Evolutionary conservation across 2,888 invertebrate species (phyloP).

Genomic region (Agonopterix heracliana): DNA sequence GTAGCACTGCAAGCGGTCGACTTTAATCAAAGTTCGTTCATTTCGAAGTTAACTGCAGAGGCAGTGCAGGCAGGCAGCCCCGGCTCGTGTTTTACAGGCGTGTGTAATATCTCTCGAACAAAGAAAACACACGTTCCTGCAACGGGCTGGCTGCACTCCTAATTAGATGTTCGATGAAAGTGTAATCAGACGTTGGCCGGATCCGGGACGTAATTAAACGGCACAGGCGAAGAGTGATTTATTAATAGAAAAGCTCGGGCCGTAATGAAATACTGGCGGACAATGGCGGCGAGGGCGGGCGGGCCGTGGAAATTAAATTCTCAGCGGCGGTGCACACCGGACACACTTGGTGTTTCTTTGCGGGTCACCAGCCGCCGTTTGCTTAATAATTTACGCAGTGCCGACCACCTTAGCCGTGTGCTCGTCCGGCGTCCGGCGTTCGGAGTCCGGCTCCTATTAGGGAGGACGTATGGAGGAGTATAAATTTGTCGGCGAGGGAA

Average conservation of each 20-base stretch:
- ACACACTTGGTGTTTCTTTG: conserved; percentile 36
- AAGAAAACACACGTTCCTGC: conserved; percentile 62
- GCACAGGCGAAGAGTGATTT: conserved; percentile 74
- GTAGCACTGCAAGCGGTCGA: conserved; percentile 42
- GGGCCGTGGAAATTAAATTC: conserved; percentile 73
- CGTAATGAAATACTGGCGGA: conserved; percentile 76
- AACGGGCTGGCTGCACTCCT: conserved; percentile 51
- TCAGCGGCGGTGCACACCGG: conserved; percentile 49
- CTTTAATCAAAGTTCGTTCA: conserved; percentile 69
- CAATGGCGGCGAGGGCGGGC: conserved; percentile 68
- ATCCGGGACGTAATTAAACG: conserved; percentile 75
- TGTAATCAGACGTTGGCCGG: conserved; percentile 73
- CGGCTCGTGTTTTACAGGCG: conserved; percentile 6
- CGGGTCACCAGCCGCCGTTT: conserved; percentile 22
- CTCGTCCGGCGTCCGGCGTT: conserved; percentile 11
- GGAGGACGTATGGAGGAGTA: conserved; percentile 65
- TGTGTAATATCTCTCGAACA: conserved; percentile 61
- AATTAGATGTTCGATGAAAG: conserved; percentile 76
- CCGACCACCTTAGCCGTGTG: conserved; percentile 11
- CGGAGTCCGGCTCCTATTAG: conserved; percentile 36
- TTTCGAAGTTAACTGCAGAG: conserved; percentile 55
- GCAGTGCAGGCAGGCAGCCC: conserved; percentile 17
- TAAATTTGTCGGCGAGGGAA: conserved; percentile 73
- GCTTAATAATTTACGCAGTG: conserved; percentile 58
- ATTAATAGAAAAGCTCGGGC: conserved; percentile 76